Evolutionary conservation across 2,797 vertebrate genomes (phyloP), one percentile per base, ranked within the genome.

Genomic region (Darevskia nairensis): DNA sequence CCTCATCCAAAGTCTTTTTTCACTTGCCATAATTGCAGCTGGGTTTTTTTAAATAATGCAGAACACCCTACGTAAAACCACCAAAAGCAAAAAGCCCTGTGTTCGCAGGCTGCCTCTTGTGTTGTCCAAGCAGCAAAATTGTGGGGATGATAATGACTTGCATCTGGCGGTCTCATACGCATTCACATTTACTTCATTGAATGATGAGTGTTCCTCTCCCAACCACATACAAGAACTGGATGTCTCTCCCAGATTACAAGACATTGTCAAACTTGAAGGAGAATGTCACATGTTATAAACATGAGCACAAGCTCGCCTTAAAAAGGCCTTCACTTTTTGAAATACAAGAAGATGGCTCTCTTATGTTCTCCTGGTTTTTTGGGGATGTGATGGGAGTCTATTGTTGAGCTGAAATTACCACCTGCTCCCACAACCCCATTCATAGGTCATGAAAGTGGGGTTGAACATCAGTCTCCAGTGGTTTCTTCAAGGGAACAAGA

Each of bases 111-210:
- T 86, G 59, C 55, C 50, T 82, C 39, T 41, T 41, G 11, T 81
- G 25, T 23, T 69, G 80, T 82, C 13, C 0, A 0, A 0, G 6
- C 68, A 50, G 6, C 39, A 46, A 86, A 75, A 9, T 21, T 82
- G 50, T 29, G 25, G 76, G 35, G 86, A 89, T 85, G 55, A 64
- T 84, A 85, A n/a, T 71, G 41, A 80, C 55, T 41, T 85, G n/a
- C 66, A 88, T 6, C 71, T 86, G 68, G 69, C 83, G 61, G 69
- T 13, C 77, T 76, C 25, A 82, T 59, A 90, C 71, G 44, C 3
- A 11, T 83, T 46, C 59, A 72, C 13, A 69, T 59, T 55, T 74
- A 4, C 84, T 92, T 87, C 29, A 66, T 35, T 59, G 44, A 2
- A 46, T 44, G 71, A 68, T 80, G 77, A 0, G 0, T 0, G 50